Conservation (phyloP, 1,140 invertebrate species). For the Drosophila orosa region DNA sequence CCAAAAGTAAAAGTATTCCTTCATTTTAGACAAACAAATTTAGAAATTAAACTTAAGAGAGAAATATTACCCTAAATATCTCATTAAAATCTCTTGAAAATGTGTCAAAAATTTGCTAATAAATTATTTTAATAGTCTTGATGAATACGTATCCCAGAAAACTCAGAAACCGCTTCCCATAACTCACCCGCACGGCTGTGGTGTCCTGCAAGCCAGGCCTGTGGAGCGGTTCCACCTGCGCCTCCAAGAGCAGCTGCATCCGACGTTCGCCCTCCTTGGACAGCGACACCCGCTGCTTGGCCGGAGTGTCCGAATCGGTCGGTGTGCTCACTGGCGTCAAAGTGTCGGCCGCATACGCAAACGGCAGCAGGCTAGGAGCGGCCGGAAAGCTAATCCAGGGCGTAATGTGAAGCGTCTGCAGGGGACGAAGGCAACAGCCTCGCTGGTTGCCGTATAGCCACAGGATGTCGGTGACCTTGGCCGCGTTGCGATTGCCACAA, state of each 20-base stretch:
- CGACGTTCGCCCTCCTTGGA: constrained; percentile 41
- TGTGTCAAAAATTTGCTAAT: neutral
- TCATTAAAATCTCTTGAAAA: neutral
- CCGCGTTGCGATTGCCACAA: constrained; percentile 85
- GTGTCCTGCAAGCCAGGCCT: constrained; percentile 16
- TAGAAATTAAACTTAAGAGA: neutral
- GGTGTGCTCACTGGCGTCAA: constrained; percentile 42
- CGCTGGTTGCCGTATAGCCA: constrained; percentile 85
- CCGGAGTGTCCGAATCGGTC: constrained; percentile 24
- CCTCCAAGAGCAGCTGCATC: constrained; percentile 64
- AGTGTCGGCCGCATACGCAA: constrained; percentile 54
- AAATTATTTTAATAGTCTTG: neutral
- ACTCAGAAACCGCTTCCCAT: neutral
- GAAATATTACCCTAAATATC: neutral
- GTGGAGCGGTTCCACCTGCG: constrained; percentile 50
- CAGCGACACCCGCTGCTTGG: constrained; percentile 36
- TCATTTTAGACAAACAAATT: neutral
- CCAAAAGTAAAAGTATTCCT: neutral
- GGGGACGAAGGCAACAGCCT: constrained; percentile 85
- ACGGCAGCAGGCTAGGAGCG: constrained; percentile 67
- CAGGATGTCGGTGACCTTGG: constrained; percentile 86
- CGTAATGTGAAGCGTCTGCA: constrained; percentile 81
- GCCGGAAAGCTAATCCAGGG: constrained; percentile 79
- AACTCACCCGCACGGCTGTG: constrained; percentile 59
- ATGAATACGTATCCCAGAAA: neutral